Evolutionary conservation across 1,140 invertebrate species (phyloP), one percentile per base, ranked within the genome.

Genomic region (Zeugodacus cucurbitae): DNA sequence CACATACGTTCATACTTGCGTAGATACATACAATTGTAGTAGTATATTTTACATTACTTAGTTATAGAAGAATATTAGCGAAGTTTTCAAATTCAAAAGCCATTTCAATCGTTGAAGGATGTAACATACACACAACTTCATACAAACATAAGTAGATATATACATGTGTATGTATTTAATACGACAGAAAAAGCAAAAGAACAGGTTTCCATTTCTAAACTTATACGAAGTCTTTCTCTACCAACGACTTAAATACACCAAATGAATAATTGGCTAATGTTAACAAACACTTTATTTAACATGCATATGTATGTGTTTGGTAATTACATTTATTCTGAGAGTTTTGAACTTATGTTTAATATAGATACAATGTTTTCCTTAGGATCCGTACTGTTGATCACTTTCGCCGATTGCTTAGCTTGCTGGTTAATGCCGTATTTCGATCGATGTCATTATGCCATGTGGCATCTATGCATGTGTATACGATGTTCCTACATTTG

Each of bases 391-490:
- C 3, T 74, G 17, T 37, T n/a, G 67, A 74, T 74, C 67, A 37
- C n/a, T 20, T 6, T 37, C 17, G 14, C 22, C 67, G 20, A 74
- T 41, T 41, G 67, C 20, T 74, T 37, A 74, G 67, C 22, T 41
- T 74, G 67, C 34, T 74, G 32, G 67, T 74, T 74, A 41, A 74
- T 37, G 67, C 17, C 67, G 67, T 34, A 34, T 37, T 37, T 32
- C 67, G 20, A 20, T 74, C 41, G 67, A 32, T 74, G 34, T 32
- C 67, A 74, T 74, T 74, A 74, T 74, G 67, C 67, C 67, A 74
- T 74, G 67, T 82, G 74, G 74, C 37, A 82, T 82, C 37, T 82
- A 22, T 82, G n/a, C 41, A 82, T 82, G n/a, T 48, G 26, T 48
- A 44, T 82, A 48, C 22, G 37, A 54, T 17, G 26, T 62, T 62